These are phyloP conservation scores for Chloropsis hardwickii DNA, from an alignment of 2,113 vertebrate genomes.

Conservation along the genomic window DNA sequence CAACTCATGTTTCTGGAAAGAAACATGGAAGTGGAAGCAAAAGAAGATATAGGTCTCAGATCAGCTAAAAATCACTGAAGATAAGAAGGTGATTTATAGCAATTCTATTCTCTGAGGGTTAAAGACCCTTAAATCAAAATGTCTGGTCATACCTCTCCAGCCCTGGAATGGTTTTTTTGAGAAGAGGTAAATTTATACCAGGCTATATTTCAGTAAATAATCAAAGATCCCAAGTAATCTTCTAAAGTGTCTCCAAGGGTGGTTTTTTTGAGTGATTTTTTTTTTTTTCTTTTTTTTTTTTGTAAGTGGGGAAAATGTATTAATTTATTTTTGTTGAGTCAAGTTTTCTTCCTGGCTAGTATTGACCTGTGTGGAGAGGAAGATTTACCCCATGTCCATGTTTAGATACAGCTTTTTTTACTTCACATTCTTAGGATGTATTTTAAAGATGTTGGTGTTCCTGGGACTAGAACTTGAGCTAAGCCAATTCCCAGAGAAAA, in stretches of 20 bases:
- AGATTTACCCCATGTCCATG: neutral
- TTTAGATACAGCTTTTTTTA: neutral
- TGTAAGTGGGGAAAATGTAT: neutral
- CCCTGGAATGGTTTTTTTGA: neutral
- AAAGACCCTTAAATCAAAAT: neutral
- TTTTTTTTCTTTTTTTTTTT: neutral
- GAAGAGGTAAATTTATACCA: neutral
- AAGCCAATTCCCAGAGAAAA: neutral
- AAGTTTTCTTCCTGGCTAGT: neutral
- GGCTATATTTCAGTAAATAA: neutral
- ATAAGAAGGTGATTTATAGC: neutral
- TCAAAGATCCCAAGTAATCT: neutral
- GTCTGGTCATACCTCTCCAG: neutral
- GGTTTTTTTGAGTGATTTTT: neutral
- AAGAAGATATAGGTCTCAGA: neutral
- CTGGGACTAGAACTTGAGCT: neutral
- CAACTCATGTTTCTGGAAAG: neutral
- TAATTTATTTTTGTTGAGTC: neutral
- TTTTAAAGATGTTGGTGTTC: neutral
- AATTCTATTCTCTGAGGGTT: neutral
- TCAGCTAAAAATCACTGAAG: neutral
- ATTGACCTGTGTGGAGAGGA: neutral
- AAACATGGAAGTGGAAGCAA: neutral
- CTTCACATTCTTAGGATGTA: neutral
- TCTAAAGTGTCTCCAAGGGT: neutral